A percentile compares a stretch with the other conserved stretches of the same genome.
phyloP scores from a whole-genome alignment of 2,797 vertebrate genomes.

The Anisognathus igniventris region DNA sequence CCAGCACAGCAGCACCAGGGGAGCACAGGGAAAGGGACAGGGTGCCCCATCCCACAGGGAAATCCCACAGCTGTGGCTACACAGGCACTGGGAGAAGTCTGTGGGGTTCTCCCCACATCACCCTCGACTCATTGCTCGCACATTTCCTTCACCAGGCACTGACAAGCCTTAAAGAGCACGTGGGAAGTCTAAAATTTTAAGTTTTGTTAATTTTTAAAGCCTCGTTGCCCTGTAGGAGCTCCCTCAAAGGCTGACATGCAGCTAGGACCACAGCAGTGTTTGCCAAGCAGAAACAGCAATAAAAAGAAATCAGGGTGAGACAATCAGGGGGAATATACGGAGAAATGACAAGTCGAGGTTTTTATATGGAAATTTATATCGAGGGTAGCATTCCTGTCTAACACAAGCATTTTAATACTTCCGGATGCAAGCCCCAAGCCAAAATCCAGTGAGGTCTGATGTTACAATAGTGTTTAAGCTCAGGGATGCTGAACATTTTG shows the following conservation, averaged over 20 bases:
- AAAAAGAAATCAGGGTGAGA: slow-evolving; percentile 15
- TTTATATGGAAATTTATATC: slow-evolving; percentile 33
- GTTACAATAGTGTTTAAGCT: not conserved
- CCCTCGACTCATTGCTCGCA: not conserved
- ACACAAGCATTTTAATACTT: slow-evolving; percentile 46
- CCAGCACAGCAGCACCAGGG: not conserved
- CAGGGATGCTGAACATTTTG: not conserved
- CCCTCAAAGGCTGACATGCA: not conserved
- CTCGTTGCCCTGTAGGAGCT: not conserved
- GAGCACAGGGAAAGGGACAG: not conserved
- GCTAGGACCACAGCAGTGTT: not conserved
- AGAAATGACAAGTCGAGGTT: not conserved
- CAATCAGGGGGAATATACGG: not conserved
- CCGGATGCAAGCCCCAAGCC: slow-evolving; percentile 28
- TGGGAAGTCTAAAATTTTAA: not conserved
- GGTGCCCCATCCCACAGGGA: not conserved
- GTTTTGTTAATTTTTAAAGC: not conserved
- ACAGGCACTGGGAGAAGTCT: not conserved
- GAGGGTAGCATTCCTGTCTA: slow-evolving; percentile 37
- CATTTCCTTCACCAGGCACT: not conserved
- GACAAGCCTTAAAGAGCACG: not conserved
- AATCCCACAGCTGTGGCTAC: not conserved
- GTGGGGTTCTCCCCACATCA: not conserved
- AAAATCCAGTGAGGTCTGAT: slow-evolving; percentile 35
- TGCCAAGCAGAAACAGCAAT: slow-evolving; percentile 11